A percentile compares a stretch with the other conserved stretches of the same genome.
Conservation (phyloP, 2,888 invertebrate genomes). For the Macrophya alboannulata region DNA sequence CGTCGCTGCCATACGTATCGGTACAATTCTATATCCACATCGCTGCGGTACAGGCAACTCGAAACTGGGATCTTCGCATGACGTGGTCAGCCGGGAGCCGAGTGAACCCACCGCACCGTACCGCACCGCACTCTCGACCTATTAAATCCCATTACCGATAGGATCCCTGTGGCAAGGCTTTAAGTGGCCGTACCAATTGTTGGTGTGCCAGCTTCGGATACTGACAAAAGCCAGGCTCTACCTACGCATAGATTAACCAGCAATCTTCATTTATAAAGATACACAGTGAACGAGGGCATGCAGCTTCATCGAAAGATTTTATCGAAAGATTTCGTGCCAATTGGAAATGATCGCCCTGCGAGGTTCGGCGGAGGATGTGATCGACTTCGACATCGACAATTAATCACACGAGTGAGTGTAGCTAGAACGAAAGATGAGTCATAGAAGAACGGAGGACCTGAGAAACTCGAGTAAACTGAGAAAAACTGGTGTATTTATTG, state of each 20-base stretch:
- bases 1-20: conserved; percentile 6
- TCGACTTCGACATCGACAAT: not conserved
- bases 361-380: not conserved
- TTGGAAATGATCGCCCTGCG: not conserved
- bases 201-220: not conserved
- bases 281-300: not conserved
- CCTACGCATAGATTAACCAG: conserved; percentile 28
- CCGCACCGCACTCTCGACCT: conserved; percentile 32
- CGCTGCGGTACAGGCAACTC: not conserved
- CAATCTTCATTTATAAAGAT: not conserved
- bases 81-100: conserved; percentile 40
- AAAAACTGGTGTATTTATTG: conserved; percentile 37
- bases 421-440: conserved; percentile 62
- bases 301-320: not conserved
- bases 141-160: conserved; percentile 55
- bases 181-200: conserved; percentile 40
- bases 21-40: conserved; percentile 10
- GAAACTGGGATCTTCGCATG: not conserved
- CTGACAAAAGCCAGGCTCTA: conserved; percentile 47
- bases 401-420: not conserved
- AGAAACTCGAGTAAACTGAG: conserved; percentile 51
- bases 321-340: not conserved
- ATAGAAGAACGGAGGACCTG: conserved; percentile 50
- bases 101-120: conserved; percentile 4
- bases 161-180: conserved; percentile 40